phyloP scores from a whole-genome alignment of 2,888 invertebrate genomes.

The Drosophila phalerata region DNA sequence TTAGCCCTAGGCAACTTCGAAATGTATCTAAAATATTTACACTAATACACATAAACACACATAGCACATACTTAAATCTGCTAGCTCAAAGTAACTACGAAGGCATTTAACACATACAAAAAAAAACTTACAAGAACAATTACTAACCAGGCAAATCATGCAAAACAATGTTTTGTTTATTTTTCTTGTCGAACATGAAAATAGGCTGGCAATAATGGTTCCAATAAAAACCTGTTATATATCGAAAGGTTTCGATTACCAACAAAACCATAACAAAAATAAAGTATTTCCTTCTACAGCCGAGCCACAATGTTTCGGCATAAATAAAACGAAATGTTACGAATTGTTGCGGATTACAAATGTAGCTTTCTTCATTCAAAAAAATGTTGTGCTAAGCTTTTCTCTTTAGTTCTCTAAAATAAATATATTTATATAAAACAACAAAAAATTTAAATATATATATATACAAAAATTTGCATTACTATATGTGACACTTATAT shows the following conservation, averaged over 20 bases:
- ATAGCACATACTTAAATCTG: conserved; percentile 44
- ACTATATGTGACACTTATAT: conserved; percentile 65
- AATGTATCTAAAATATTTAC: conserved; percentile 75
- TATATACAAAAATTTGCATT: conserved; percentile 56
- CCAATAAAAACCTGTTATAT: conserved; percentile 7
- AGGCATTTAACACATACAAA: conserved; percentile 54
- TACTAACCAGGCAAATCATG: conserved; percentile 17
- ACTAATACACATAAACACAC: conserved; percentile 39
- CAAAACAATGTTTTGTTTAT: conserved; percentile 20
- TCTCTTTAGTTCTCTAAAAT: conserved; percentile 59
- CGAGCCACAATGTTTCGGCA: conserved; percentile 39
- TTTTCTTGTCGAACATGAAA: conserved; percentile 10
- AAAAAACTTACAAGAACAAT: conserved; percentile 11
- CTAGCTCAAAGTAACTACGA: conserved; percentile 64
- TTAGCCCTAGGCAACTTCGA: conserved; percentile 69
- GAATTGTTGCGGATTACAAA: conserved; percentile 21
- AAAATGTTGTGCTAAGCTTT: conserved; percentile 73
- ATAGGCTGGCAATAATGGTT: conserved; percentile 9
- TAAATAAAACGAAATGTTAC: conserved; percentile 29
- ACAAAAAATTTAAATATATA: conserved; percentile 10
- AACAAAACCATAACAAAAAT: conserved; percentile 3
- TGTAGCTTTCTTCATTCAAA: conserved; percentile 17
- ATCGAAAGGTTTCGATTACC: conserved; percentile 53
- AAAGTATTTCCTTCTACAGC: conserved; percentile 28
- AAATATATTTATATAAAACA: conserved; percentile 32